These are phyloP conservation scores for Meriones psammophilus DNA, from an alignment of 2,797 vertebrate genomes.

Conservation along the genomic window DNA sequence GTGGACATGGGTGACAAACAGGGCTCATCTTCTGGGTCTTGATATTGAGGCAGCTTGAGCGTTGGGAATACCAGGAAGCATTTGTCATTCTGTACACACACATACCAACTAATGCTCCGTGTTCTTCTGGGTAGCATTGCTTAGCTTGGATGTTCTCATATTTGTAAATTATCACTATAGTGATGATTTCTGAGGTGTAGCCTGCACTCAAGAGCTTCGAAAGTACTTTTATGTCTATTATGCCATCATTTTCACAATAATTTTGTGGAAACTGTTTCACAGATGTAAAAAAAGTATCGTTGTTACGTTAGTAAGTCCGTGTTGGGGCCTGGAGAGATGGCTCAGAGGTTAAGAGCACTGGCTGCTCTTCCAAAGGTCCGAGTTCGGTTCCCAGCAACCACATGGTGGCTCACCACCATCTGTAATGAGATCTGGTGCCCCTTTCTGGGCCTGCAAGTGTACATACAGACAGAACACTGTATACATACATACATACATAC, in stretches of 20 bases:
- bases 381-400: no score
- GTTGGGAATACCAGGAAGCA: neutral
- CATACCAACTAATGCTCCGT: neutral
- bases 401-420: no score
- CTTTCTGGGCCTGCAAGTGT: no score
- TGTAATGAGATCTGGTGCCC: no score
- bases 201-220: neutral
- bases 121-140: slow-evolving; percentile 3
- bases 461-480: no score
- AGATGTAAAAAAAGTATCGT: neutral
- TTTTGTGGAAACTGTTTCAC: slow-evolving; percentile 53
- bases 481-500: no score
- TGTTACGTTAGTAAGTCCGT: slow-evolving; percentile 3
- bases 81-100: neutral
- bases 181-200: slow-evolving; percentile 15
- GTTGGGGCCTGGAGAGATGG: no score
- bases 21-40: neutral
- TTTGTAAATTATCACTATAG: slow-evolving; percentile 40
- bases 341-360: no score
- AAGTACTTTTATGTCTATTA: neutral
- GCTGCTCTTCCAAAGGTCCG: no score
- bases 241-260: neutral
- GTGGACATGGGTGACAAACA: no score
- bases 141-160: neutral
- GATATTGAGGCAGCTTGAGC: neutral